Base-by-base conservation (phyloP, 2,113 vertebrate species). In the Dryoscopus gambensis region DNA sequence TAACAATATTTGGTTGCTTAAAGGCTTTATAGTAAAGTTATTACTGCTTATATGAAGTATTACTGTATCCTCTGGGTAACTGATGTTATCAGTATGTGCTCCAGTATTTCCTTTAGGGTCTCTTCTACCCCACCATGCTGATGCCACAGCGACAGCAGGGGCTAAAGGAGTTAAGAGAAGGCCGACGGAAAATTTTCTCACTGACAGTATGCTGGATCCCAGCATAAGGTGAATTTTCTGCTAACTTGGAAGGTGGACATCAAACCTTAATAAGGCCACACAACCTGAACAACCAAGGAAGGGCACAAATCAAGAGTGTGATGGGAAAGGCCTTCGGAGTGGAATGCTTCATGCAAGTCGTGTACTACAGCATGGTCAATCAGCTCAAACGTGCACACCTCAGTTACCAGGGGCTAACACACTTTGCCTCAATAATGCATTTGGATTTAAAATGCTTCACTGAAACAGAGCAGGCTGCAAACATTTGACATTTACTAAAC, bases 381-480 rank as follows among this genome's bases (percentile, higher is more conserved):
- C 44, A 69, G 31, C 39, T 4, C 60, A 70, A 70, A 37, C 0
- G 0, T 1, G 5, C 21, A 40, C 30, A 42, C 17, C 28, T 69
- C 20, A 18, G 24, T 39, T 44, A 69, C 37, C 21, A 19, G 1
- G 6, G 31, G 7, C 24, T 80, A 39, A n/a, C 9, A 42, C 57
- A 49, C 2, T 49, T 25, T 33, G 16, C 12, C 18, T 53, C 44
- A 65, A n/a, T 25, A 69, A 77, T 31, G 16, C 16, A 18, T 37
- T 63, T 67, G 50, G 23, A 39, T 86, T 84, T 80, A 24, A 49
- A 81, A 89, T 23, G 10, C 21, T 73, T 80, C 47, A n/a, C 10
- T 57, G 31, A 52, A 83, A 79, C 49, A 59, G 5, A 46, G 19
- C 11, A 70, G 5, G 17, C 25, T 84, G 47, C 8, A 86, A 73